phyloP scores from a whole-genome alignment of 2,888 invertebrate genomes.

The Parnassius orleans region DNA sequence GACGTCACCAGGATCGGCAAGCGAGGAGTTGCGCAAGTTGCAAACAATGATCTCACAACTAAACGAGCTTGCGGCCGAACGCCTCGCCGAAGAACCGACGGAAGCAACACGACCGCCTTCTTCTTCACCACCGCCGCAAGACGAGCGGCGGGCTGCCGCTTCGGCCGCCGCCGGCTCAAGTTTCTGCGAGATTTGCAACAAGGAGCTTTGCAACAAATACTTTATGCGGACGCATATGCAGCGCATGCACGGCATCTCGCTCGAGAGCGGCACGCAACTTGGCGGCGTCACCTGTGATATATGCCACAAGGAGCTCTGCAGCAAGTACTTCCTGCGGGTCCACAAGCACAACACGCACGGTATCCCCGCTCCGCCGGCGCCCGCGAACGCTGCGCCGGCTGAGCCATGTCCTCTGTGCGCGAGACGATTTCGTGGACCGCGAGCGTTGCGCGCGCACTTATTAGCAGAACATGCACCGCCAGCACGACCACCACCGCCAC shows the following conservation, averaged over 20 bases:
- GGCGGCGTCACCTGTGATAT: slow-evolving; percentile 98
- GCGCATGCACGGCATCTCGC: slow-evolving; percentile 97
- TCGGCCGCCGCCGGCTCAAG: slow-evolving; percentile 84
- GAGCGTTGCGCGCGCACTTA: slow-evolving; percentile 93
- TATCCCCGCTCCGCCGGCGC: slow-evolving; percentile 91
- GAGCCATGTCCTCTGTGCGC: slow-evolving; percentile 90
- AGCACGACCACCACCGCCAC: slow-evolving; percentile 64
- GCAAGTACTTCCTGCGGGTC: slow-evolving; percentile 97
- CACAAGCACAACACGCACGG: slow-evolving; percentile 99
- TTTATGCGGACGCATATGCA: slow-evolving; percentile 99
- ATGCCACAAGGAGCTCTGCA: slow-evolving; percentile 98
- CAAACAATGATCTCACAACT: slow-evolving; percentile 95
- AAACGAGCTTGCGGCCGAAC: slow-evolving; percentile 87
- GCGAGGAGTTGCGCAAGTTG: slow-evolving; percentile 92
- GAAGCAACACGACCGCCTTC: slow-evolving; percentile 59
- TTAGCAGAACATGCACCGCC: slow-evolving; percentile 91
- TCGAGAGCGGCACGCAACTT: slow-evolving; percentile 94
- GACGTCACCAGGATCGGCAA: slow-evolving; percentile 83
- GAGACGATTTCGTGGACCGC: slow-evolving; percentile 91
- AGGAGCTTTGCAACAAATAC: slow-evolving; percentile 99
- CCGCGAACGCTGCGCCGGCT: slow-evolving; percentile 69
- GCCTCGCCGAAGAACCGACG: slow-evolving; percentile 62
- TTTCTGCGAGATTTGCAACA: slow-evolving; percentile 98
- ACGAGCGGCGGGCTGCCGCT: slow-evolving; percentile 75
- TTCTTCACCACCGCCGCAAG: slow-evolving; percentile 63